These are phyloP conservation scores for Lampris incognitus DNA, from an alignment of 2,113 vertebrate species.

Conservation along the genomic window DNA sequence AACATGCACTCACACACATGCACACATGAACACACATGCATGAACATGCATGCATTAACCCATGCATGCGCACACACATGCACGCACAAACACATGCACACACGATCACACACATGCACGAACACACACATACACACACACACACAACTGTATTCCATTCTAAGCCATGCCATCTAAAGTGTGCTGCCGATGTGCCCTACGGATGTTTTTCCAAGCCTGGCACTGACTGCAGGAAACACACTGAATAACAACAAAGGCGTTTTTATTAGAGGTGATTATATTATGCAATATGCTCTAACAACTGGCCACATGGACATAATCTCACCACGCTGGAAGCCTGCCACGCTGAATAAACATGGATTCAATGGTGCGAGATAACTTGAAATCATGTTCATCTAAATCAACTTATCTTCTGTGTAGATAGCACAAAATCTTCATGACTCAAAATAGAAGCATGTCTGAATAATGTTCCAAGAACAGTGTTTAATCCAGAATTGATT, in stretches of 20 bases:
- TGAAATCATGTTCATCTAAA: constrained; percentile 27
- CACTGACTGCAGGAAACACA: constrained; percentile 20
- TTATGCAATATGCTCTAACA: constrained; percentile 52
- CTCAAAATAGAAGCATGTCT: background rate
- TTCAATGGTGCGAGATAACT: constrained; percentile 25
- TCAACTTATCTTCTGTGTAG: constrained; percentile 22
- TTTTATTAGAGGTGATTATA: constrained; percentile 46
- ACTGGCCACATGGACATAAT: constrained; percentile 30
- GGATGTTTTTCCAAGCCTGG: constrained; percentile 20
- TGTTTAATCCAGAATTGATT: too few relatives aligned
- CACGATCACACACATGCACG: background rate
- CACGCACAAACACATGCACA: background rate
- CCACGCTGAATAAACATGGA: constrained; percentile 25
- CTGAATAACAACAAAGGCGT: constrained; percentile 6
- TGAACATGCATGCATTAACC: background rate
- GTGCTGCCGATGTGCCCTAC: constrained; percentile 19
- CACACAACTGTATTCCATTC: background rate
- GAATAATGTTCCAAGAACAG: background rate
- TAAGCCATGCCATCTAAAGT: background rate
- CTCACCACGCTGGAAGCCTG: constrained; percentile 27
- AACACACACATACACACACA: background rate
- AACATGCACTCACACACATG: background rate
- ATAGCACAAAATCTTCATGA: constrained; percentile 6
- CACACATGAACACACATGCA: background rate
- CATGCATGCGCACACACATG: background rate